Percentiles rank a stretch among this genome's conserved stretches.
phyloP scores from a whole-genome alignment of 2,888 invertebrate genomes.

The Atrina japonica region DNA sequence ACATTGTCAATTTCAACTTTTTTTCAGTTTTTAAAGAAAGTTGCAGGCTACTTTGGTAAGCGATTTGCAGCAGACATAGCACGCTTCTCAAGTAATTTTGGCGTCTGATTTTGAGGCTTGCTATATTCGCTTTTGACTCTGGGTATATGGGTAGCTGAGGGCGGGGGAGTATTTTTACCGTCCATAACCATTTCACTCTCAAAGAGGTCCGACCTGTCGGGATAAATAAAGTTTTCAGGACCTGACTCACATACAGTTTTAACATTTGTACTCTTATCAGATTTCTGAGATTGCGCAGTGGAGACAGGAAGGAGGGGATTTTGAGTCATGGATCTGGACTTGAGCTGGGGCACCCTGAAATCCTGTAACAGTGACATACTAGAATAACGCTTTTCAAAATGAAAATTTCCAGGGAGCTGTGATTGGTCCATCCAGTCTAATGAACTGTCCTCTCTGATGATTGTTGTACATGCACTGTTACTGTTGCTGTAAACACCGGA shows the following conservation, averaged over 20 bases:
- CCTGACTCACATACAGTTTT: conserved; percentile 33
- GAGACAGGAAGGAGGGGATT: too few relatives aligned
- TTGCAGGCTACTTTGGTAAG: conserved; percentile 25
- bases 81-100: conserved; percentile 45
- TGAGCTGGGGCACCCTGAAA: conserved; percentile 29
- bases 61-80: conserved; percentile 54
- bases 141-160: background rate
- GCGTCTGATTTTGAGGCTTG: background rate
- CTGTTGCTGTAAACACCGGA: conserved; percentile 1
- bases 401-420: conserved; percentile 5
- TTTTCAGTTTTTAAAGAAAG: too few relatives aligned
- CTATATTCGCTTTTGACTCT: background rate
- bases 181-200: conserved; percentile 4
- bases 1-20: too few relatives aligned
- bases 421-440: background rate
- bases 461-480: conserved; percentile 21
- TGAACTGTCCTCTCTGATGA: conserved; percentile 3
- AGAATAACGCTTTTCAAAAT: conserved; percentile 21
- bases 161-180: background rate
- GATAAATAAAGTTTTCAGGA: conserved; percentile 49
- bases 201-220: conserved; percentile 28
- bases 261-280: background rate
- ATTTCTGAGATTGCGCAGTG: too few relatives aligned
- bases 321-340: conserved; percentile 11
- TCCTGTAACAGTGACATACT: conserved; percentile 34